phyloP scores from a whole-genome alignment of 2,113 vertebrate genomes.

The Corythornis madagascariensis region DNA sequence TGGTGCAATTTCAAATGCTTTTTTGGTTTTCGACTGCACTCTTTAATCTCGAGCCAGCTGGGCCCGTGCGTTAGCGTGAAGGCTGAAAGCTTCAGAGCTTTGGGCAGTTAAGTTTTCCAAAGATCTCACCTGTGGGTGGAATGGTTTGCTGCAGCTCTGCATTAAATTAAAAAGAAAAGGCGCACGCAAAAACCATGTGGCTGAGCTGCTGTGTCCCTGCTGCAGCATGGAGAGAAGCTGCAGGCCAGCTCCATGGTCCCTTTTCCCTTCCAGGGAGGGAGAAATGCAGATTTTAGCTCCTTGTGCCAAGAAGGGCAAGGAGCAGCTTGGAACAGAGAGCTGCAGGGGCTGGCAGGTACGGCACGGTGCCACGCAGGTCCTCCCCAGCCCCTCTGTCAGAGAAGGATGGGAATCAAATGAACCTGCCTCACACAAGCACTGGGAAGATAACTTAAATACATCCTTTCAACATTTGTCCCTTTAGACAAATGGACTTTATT shows the following conservation, averaged over 20 bases:
- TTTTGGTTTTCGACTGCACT: constrained; percentile 43
- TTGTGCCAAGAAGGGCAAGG: constrained; percentile 9
- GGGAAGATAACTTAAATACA: not conserved
- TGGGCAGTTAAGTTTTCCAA: constrained; percentile 57
- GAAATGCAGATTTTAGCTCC: not conserved
- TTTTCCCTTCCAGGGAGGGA: not conserved
- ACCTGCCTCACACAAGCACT: not conserved
- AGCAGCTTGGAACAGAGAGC: not conserved
- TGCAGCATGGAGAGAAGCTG: not conserved
- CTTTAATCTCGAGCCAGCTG: constrained; percentile 75
- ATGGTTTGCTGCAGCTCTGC: constrained; percentile 21
- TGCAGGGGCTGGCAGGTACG: not conserved
- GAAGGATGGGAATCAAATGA: not conserved
- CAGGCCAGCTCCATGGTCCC: not conserved
- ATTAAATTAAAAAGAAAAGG: not conserved
- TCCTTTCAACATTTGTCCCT: not conserved
- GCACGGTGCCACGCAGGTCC: not conserved
- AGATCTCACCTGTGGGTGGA: constrained; percentile 67
- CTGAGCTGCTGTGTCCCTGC: not conserved
- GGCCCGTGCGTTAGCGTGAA: constrained; percentile 56
- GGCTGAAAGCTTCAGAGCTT: constrained; percentile 63
- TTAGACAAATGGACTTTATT: not conserved
- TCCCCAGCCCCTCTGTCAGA: not conserved
- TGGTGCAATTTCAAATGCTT: constrained; percentile 66
- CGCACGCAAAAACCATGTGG: not conserved